Percentiles rank a stretch among this genome's conserved stretches.
phyloP scores from a whole-genome alignment of 1,140 invertebrate species.

The Onthophagus taurus region DNA sequence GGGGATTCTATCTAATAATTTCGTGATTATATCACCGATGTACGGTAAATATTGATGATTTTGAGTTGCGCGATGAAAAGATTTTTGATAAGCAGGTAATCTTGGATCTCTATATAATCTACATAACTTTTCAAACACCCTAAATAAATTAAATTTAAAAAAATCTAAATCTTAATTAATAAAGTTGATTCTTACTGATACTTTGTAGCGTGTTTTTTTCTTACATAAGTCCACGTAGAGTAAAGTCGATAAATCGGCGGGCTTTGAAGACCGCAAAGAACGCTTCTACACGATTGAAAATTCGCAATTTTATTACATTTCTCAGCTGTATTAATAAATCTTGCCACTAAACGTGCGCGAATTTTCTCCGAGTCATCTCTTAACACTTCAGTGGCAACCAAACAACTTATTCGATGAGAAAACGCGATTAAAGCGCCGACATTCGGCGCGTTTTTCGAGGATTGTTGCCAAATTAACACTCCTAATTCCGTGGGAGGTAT shows the following conservation, averaged over 20 bases:
- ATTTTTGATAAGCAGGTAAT: slow-evolving; percentile 32
- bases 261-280: slow-evolving; percentile 44
- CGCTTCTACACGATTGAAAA: slow-evolving; percentile 45
- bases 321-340: slow-evolving; percentile 44
- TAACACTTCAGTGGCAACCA: slow-evolving; percentile 43
- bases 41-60: slow-evolving; percentile 39
- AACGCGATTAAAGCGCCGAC: slow-evolving; percentile 43
- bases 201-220: slow-evolving; percentile 42
- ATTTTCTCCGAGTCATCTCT: slow-evolving; percentile 33
- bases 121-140: slow-evolving; percentile 38
- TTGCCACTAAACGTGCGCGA: slow-evolving; percentile 41
- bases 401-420: slow-evolving; percentile 42
- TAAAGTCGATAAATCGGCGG: slow-evolving; percentile 43
- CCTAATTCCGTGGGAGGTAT: slow-evolving; percentile 39
- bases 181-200: slow-evolving; percentile 36
- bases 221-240: slow-evolving; percentile 42
- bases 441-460: slow-evolving; percentile 43
- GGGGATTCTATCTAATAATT: slow-evolving; percentile 32
- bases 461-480: slow-evolving; percentile 37
- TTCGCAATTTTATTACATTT: slow-evolving; percentile 44
- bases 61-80: slow-evolving; percentile 33
- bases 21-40: slow-evolving; percentile 39
- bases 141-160: slow-evolving; percentile 18
- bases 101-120: slow-evolving; percentile 38
- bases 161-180: slow-evolving; percentile 15